A percentile compares a stretch with the other conserved stretches of the same genome.
Evolutionary conservation across 92 coral and sea anemone genomes (phyloP).

Genomic region (Parazoanthus atlanticus): DNA sequence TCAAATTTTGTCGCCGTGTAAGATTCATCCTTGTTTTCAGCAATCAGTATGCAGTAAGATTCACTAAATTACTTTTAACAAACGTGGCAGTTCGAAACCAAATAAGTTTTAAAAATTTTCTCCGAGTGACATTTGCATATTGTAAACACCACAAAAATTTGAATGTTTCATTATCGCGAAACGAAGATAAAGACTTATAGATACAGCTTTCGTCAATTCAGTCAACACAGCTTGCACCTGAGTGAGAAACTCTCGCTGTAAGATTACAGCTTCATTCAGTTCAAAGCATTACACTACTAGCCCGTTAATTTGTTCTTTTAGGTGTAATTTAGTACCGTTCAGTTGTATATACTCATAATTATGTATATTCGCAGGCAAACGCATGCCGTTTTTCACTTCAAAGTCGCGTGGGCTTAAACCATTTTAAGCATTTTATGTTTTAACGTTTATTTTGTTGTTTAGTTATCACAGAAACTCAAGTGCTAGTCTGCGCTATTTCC

Average conservation of each 20-base stretch:
- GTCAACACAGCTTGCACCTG: constrained; percentile 7
- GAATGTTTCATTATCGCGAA: no score
- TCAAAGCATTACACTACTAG: background rate
- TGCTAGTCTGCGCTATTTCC: no score
- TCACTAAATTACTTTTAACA: no score
- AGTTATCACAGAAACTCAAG: background rate
- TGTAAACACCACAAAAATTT: no score
- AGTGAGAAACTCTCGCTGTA: background rate
- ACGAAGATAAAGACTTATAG: no score
- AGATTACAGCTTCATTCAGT: background rate
- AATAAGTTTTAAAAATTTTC: no score
- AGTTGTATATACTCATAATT: background rate
- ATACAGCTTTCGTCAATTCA: background rate
- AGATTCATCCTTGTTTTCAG: no score
- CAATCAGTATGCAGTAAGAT: no score
- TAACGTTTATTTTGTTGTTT: background rate
- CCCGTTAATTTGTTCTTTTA: background rate
- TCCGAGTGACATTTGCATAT: no score
- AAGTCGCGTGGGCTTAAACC: background rate
- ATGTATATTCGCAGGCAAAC: background rate
- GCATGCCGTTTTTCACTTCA: background rate
- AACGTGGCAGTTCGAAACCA: no score
- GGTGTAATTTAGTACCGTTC: background rate
- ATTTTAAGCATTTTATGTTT: background rate
- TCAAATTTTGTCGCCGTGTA: no score